Percentiles rank a stretch among this genome's conserved stretches.
Evolutionary conservation across 1,140 invertebrate genomes (phyloP).

Genomic region (Hylaeus anthracinus): DNA sequence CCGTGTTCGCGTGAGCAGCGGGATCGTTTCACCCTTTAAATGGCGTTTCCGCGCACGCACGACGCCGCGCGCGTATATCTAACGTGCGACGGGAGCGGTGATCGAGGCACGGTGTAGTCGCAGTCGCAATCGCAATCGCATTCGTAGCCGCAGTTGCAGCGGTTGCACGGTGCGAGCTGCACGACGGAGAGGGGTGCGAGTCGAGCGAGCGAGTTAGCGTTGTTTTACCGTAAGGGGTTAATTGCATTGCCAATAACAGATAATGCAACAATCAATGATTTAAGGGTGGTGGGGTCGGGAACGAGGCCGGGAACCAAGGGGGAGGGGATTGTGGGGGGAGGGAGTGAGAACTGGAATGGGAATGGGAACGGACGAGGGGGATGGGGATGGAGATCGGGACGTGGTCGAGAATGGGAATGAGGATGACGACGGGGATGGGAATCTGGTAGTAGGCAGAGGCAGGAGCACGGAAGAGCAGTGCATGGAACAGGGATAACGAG

Average conservation of each 20-base stretch:
- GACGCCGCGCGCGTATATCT: not conserved
- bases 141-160: constrained; percentile 35
- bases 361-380: constrained; percentile 7
- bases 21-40: not conserved
- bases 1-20: too few species aligned
- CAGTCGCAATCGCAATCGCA: constrained; percentile 20
- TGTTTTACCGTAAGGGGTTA: constrained; percentile 80
- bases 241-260: constrained; percentile 81
- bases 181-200: constrained; percentile 1
- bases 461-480: constrained; percentile 5
- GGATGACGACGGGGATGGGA: constrained; percentile 31
- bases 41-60: not conserved
- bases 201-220: constrained; percentile 55
- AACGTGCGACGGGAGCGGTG: not conserved
- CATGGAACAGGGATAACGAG: constrained; percentile 5
- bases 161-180: constrained; percentile 21
- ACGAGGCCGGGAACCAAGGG: not conserved
- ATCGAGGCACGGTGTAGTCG: not conserved
- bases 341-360: not conserved
- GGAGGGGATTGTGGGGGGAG: not conserved
- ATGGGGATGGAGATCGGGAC: constrained; percentile 44
- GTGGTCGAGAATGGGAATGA: constrained; percentile 51
- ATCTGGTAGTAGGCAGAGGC: constrained; percentile 28
- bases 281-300: constrained; percentile 65
- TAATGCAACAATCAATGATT: constrained; percentile 81